Base-by-base conservation (phyloP, 2,888 invertebrate genomes). In the Caenorhabditis becei region DNA sequence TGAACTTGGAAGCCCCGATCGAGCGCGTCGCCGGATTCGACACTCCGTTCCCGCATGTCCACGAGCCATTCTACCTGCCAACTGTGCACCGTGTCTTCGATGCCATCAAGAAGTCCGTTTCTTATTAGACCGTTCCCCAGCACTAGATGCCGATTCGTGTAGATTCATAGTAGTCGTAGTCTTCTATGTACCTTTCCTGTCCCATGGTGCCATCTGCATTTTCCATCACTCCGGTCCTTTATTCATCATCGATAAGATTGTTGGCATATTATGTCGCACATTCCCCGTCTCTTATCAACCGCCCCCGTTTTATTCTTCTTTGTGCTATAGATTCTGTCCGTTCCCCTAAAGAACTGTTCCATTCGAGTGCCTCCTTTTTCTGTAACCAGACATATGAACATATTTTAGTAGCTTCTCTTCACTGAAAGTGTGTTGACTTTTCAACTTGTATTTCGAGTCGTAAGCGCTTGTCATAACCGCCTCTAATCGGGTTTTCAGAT, bases 31-130 rank as follows among this genome's bases (percentile, higher is more conserved):
- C 96, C 26, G 97, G 99, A 14, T 97, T 96, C 94, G 99, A 99
- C 93, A 95, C 97, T 2, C 98, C 99, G 14, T 99, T 99, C 93
- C 96, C 99, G 5, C 96, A 96, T 92, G 94, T 97, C 59, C 97
- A 95, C 92, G 99, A 99, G 92, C 95, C 96, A 0, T 96, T 98
- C 92, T 99, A 98, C 93, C 92, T 99, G 86, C 99, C 99, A 0
- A 95, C 95, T 92, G 96, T 95, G 91, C 96, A 96, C 95, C 93
- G 97, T 63, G 97, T 97, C 91, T 93, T 95, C 79, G 94, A 95
- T 72, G 95, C 95, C 0, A 93, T 99, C 53, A 94, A 94, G 83
- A 94, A 94, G 74, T 92, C 95, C 0, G 91, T 96, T 1, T 93
- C 95, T 82, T 97, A 95, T 18, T 81, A 63, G 20, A 47, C 32